phyloP scores from a whole-genome alignment of 1,140 invertebrate genomes.

The Bradynema listronoti region DNA sequence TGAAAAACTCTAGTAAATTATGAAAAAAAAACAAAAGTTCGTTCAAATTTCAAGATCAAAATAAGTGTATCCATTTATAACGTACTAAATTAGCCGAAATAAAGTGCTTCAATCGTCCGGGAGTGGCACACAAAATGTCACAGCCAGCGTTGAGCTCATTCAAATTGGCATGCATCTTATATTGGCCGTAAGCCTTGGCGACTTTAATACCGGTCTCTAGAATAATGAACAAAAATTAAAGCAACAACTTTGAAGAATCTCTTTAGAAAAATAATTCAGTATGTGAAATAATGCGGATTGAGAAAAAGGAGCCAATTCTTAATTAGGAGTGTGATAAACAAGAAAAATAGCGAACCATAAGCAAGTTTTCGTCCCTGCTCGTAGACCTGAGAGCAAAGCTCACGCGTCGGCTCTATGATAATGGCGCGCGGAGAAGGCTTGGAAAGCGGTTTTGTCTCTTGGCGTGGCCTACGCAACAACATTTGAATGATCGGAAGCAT shows the following conservation, averaged over 20 bases:
- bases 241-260: no score
- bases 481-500: conserved; percentile 67
- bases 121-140: conserved; percentile 19
- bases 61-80: conserved; percentile 4
- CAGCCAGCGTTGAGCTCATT: conserved; percentile 13
- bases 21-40: no score
- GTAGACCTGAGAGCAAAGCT: conserved; percentile 78
- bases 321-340: not conserved
- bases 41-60: no score
- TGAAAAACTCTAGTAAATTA: no score
- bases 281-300: not conserved
- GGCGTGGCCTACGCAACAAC: conserved; percentile 67
- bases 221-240: no score
- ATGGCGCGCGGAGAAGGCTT: conserved; percentile 62
- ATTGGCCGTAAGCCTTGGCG: conserved; percentile 20
- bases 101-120: conserved; percentile 20
- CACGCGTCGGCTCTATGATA: conserved; percentile 78
- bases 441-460: conserved; percentile 1
- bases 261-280: no score
- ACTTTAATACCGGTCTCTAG: conserved; percentile 21
- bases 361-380: conserved; percentile 29
- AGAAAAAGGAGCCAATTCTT: not conserved
- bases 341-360: conserved; percentile 1
- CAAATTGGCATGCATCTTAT: conserved; percentile 3
- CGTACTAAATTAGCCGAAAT: conserved; percentile 6